These are phyloP conservation scores for Caerostris extrusa DNA, from an alignment of 1,140 invertebrate genomes.

Conservation along the genomic window DNA sequence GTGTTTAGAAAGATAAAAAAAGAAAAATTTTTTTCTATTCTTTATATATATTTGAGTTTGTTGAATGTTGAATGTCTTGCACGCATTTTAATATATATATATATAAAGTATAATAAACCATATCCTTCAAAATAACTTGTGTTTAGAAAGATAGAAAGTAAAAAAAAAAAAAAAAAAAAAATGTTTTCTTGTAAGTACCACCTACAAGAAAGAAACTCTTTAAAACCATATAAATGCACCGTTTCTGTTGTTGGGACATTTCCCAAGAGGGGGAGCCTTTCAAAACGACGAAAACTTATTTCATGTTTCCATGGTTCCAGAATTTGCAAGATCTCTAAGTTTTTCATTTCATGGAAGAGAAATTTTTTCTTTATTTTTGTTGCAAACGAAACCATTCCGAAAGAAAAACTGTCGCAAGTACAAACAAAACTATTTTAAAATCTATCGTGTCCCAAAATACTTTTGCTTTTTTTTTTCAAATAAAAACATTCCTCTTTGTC, in stretches of 20 bases:
- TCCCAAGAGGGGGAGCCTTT: not conserved
- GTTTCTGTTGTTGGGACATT: not conserved
- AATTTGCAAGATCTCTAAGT: conserved; percentile 23
- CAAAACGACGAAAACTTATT: conserved; percentile 20
- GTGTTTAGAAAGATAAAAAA: not conserved
- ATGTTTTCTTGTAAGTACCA: not conserved
- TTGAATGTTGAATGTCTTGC: no score
- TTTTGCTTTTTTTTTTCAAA: conserved; percentile 25
- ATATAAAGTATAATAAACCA: not conserved
- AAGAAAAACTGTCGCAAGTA: not conserved
- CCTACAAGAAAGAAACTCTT: not conserved
- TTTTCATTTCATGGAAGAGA: not conserved
- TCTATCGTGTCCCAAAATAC: conserved; percentile 15
- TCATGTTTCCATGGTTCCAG: not conserved
- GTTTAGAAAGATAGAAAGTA: not conserved
- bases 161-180: not conserved
- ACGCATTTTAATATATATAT: no score
- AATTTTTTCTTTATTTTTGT: not conserved
- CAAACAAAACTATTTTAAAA: not conserved
- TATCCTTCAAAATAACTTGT: not conserved
- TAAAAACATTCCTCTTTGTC: conserved; percentile 51
- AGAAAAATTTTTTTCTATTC: not conserved
- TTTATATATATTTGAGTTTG: no score
- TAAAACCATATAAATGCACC: not conserved
- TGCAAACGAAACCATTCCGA: not conserved